Conservation (phyloP, 2,113 vertebrate genomes). For the Dunckerocampus dactyliophorus region DNA sequence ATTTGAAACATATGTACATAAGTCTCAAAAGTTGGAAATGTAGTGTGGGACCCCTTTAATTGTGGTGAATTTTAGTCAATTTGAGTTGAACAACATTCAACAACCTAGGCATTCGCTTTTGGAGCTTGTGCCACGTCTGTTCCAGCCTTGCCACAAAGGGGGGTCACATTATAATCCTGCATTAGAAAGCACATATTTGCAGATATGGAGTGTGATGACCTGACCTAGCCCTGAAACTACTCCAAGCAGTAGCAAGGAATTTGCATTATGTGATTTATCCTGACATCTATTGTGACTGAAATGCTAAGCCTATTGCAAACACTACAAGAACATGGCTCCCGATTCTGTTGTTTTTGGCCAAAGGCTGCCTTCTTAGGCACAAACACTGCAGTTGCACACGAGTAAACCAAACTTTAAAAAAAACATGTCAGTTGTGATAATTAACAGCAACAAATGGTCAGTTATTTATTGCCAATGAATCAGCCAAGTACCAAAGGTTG, state of each 20-base stretch:
- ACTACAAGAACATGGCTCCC: slow-evolving; percentile 24
- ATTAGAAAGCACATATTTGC: slow-evolving; percentile 1
- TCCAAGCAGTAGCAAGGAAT: slow-evolving; percentile 16
- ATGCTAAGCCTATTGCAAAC: slow-evolving; percentile 33
- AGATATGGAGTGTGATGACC: slow-evolving; percentile 12
- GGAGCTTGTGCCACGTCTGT: slow-evolving; percentile 16
- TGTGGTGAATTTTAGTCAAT: slow-evolving; percentile 22
- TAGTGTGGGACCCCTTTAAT: background rate
- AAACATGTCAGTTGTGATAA: slow-evolving; percentile 26
- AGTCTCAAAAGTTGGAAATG: no score
- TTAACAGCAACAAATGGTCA: slow-evolving; percentile 17
- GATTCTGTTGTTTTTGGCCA: slow-evolving; percentile 32
- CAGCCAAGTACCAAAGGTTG: slow-evolving; percentile 5
- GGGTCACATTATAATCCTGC: slow-evolving; percentile 17
- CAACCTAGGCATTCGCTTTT: slow-evolving; percentile 9
- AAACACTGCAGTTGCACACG: slow-evolving; percentile 22
- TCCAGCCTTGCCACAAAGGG: background rate
- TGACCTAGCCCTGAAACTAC: slow-evolving; percentile 5
- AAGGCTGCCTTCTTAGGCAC: slow-evolving; percentile 22
- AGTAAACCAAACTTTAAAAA: slow-evolving; percentile 14
- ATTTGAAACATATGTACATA: no score
- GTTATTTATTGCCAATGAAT: slow-evolving; percentile 28
- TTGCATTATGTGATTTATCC: slow-evolving; percentile 28
- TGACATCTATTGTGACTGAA: slow-evolving; percentile 33
- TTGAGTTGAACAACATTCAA: slow-evolving; percentile 27